A percentile compares a stretch with the other conserved stretches of the same genome.
phyloP scores from a whole-genome alignment of 2,888 invertebrate species.

The Acanthacorydalis orientalis region DNA sequence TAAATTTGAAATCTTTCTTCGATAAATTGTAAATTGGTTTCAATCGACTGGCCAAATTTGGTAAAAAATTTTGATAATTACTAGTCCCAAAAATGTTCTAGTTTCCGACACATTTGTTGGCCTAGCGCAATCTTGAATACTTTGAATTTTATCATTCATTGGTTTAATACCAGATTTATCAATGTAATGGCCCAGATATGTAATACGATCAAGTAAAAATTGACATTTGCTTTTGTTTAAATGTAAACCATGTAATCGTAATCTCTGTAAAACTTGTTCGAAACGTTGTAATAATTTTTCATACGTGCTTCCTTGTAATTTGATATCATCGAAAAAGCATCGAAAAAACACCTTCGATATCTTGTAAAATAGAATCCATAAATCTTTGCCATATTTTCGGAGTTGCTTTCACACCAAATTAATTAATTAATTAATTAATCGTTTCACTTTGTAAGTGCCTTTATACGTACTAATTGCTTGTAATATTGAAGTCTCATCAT shows the following conservation, averaged over 20 bases:
- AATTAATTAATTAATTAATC: constrained; percentile 16
- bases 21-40: constrained; percentile 12
- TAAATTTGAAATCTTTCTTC: too few relatives aligned
- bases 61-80: constrained; percentile 16
- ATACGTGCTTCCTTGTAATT: too few relatives aligned
- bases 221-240: constrained; percentile 11
- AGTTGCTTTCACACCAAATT: constrained; percentile 16
- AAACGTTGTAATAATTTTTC: too few relatives aligned
- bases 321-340: too few relatives aligned
- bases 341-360: constrained; percentile 11
- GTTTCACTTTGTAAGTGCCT: too few relatives aligned
- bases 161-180: constrained; percentile 4
- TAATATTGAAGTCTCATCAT: constrained; percentile 5
- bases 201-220: constrained; percentile 11
- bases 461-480: constrained; percentile 11
- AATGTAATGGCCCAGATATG: constrained; percentile 11
- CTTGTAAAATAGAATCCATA: constrained; percentile 16
- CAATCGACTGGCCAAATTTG: constrained; percentile 12
- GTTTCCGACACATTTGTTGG: constrained; percentile 4
- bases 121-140: constrained; percentile 1
- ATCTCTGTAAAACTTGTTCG: too few relatives aligned
- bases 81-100: too few relatives aligned
- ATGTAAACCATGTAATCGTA: too few relatives aligned
- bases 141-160: constrained; percentile 5
- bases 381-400: constrained; percentile 16